Evolutionary conservation across 30 jellyfish, hydroid and myxozoan species (phyloP).

Genomic region (Rhopilema esculentum): DNA sequence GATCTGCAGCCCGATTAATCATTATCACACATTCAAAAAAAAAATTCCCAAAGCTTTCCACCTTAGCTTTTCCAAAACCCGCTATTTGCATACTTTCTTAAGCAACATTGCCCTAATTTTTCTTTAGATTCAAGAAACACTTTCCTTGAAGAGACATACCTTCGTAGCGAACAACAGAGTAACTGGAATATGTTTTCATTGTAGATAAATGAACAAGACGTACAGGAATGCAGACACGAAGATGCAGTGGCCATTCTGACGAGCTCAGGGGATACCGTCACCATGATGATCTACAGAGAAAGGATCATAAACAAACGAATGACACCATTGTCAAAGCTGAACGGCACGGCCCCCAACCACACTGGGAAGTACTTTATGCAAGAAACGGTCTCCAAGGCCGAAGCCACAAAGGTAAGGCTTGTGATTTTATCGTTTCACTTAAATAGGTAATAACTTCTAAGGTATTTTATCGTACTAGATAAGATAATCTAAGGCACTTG

Average conservation of each 20-base stretch:
- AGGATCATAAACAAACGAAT: constrained; percentile 84
- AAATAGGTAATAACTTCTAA: neutral
- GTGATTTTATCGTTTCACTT: neutral
- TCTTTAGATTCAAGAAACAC: too few species aligned
- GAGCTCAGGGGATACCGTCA: constrained; percentile 85
- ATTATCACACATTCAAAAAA: too few species aligned
- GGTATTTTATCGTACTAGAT: neutral
- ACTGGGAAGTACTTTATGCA: constrained; percentile 65
- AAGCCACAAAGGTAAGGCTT: constrained; percentile 71
- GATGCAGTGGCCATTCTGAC: constrained; percentile 92
- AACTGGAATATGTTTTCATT: neutral
- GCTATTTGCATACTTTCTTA: too few species aligned
- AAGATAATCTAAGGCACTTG: too few species aligned
- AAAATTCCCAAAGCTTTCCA: too few species aligned
- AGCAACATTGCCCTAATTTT: too few species aligned
- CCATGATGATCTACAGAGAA: constrained; percentile 90
- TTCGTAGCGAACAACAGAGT: too few species aligned
- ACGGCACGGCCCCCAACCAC: constrained; percentile 67
- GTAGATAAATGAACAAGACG: constrained; percentile 89
- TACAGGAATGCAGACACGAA: constrained; percentile 90
- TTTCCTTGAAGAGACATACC: too few species aligned
- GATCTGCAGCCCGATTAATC: too few species aligned
- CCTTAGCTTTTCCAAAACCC: too few species aligned
- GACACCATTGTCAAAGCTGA: constrained; percentile 95
- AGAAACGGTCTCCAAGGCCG: constrained; percentile 82